These are phyloP conservation scores for Petroica traversi DNA, from an alignment of 2,113 vertebrate species.

Conservation along the genomic window DNA sequence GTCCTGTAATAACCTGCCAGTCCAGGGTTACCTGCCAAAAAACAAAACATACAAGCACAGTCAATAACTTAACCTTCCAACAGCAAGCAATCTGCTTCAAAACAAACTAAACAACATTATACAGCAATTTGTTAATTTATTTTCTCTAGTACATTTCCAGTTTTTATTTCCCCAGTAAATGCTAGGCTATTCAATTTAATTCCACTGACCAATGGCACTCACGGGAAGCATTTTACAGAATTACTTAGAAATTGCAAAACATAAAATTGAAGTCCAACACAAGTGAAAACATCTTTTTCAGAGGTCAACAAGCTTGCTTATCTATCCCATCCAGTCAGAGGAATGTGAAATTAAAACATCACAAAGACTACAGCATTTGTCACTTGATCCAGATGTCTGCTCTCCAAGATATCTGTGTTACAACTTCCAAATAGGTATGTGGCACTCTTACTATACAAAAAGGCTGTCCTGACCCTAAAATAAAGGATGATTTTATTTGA, in stretches of 20 bases:
- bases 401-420: neutral
- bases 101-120: neutral
- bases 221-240: neutral
- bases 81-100: neutral
- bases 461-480: neutral
- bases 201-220: neutral
- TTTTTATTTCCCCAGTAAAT: neutral
- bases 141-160: neutral
- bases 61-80: neutral
- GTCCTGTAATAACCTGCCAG: slow-evolving; percentile 85
- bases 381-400: neutral
- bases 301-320: neutral
- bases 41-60: neutral
- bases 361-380: neutral
- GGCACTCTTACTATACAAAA: neutral
- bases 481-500: neutral
- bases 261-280: neutral
- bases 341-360: neutral
- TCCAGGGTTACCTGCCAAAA: slow-evolving; percentile 90
- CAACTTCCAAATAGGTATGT: neutral
- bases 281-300: neutral
- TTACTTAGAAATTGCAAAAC: neutral
- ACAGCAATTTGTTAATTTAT: neutral
- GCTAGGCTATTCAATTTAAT: neutral
- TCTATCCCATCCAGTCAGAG: neutral